These are phyloP conservation scores for Bolborhynchus lineola DNA, from an alignment of 2,113 vertebrate species.

Conservation along the genomic window DNA sequence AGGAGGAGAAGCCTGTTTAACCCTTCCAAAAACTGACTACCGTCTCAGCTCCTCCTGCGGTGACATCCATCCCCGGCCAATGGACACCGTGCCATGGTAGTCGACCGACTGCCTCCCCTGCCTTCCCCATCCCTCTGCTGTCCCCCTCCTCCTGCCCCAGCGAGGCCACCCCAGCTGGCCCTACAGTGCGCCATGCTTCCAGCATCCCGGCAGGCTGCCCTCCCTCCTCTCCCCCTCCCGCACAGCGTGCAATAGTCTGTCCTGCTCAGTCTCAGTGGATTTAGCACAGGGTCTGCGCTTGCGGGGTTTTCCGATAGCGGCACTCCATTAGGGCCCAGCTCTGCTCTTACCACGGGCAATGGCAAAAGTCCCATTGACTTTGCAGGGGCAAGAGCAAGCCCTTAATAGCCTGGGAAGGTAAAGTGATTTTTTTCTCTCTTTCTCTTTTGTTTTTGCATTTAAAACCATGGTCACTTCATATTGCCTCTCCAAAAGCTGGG, in stretches of 20 bases:
- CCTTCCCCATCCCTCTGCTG: neutral
- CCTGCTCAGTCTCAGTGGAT: neutral
- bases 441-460: neutral
- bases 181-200: rapidly evolving
- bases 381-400: neutral
- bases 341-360: neutral
- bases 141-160: neutral
- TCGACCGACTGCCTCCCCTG: neutral
- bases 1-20: neutral
- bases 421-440: neutral
- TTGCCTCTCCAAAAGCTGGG: neutral
- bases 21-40: neutral
- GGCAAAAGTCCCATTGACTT: slow-evolving; percentile 13
- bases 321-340: slow-evolving; percentile 44
- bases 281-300: neutral
- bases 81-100: neutral
- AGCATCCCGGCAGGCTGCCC: neutral
- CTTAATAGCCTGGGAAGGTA: slow-evolving; percentile 8
- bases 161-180: neutral
- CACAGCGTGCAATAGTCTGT: rapidly evolving
- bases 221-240: neutral
- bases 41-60: neutral
- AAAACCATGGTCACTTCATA: neutral
- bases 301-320: slow-evolving; percentile 11
- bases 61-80: neutral